Percentiles rank a stretch among this genome's conserved stretches.
These are phyloP conservation scores for Ichneumon xanthorius DNA, from an alignment of 2,888 invertebrate species.

Conservation along the genomic window DNA sequence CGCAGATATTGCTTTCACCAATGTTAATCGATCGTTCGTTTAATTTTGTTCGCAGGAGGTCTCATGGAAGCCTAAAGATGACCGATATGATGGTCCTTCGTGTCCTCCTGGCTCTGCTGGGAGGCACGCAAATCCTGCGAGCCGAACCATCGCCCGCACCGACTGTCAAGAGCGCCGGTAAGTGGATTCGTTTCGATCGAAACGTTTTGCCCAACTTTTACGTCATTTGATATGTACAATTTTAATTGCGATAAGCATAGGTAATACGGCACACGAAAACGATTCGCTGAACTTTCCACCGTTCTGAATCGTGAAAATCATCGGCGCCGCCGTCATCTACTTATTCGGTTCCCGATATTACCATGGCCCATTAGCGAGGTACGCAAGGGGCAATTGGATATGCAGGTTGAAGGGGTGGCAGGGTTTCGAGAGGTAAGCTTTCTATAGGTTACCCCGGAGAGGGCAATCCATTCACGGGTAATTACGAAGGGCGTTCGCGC, in stretches of 20 bases:
- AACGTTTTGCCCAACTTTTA: not conserved
- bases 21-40: conserved; percentile 17
- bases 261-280: not conserved
- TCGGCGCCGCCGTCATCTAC: not conserved
- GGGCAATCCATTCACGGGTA: conserved; percentile 57
- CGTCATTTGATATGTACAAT: too few relatives aligned
- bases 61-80: conserved; percentile 81
- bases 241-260: not conserved
- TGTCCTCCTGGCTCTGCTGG: conserved; percentile 80
- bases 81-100: conserved; percentile 80
- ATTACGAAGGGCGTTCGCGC: conserved; percentile 51
- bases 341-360: conserved; percentile 32
- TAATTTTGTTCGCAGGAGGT: conserved; percentile 74
- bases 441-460: conserved; percentile 46
- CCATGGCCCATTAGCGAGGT: conserved; percentile 53
- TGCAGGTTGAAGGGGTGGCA: conserved; percentile 41
- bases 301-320: not conserved
- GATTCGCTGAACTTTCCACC: not conserved
- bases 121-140: conserved; percentile 79
- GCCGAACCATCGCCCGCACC: conserved; percentile 81
- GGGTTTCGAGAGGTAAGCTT: conserved; percentile 24
- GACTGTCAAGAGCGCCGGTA: conserved; percentile 80
- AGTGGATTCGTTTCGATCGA: conserved; percentile 65
- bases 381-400: conserved; percentile 22
- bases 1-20: not conserved